Evolutionary conservation across 2,113 vertebrate species (phyloP).

Genomic region (Alces alces): DNA sequence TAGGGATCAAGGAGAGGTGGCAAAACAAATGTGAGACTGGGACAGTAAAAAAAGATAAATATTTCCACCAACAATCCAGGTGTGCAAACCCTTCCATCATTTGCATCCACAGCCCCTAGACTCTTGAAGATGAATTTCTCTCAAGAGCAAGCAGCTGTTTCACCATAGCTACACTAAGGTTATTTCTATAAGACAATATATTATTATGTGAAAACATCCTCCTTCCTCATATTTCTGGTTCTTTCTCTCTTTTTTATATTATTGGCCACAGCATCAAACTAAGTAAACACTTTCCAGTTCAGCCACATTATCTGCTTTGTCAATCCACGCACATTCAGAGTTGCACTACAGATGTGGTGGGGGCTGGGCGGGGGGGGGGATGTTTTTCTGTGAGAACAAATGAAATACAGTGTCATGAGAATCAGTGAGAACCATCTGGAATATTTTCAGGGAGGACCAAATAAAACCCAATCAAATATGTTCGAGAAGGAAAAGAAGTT

Average conservation of each 20-base stretch:
- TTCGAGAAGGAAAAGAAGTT: background rate
- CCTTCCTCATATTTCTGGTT: background rate
- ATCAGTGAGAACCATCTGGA: background rate
- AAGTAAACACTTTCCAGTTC: background rate
- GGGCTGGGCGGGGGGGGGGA: too few species aligned
- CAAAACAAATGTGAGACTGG: background rate
- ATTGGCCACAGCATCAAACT: background rate
- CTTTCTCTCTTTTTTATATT: background rate
- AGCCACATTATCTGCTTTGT: background rate
- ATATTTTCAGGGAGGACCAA: background rate
- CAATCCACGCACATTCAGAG: too few species aligned
- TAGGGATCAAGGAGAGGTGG: background rate
- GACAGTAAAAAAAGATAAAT: background rate
- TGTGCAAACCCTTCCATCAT: background rate
- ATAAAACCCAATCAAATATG: background rate
- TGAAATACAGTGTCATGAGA: background rate
- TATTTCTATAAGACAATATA: background rate
- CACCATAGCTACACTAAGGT: background rate
- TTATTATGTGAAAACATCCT: background rate
- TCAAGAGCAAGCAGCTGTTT: background rate
- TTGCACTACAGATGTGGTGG: background rate
- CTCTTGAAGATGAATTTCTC: background rate
- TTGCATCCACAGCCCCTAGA: background rate
- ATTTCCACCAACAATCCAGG: background rate
- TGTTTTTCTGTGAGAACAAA: background rate